Conservation (phyloP, 1,140 invertebrate genomes). For the Plodia interpunctella region DNA sequence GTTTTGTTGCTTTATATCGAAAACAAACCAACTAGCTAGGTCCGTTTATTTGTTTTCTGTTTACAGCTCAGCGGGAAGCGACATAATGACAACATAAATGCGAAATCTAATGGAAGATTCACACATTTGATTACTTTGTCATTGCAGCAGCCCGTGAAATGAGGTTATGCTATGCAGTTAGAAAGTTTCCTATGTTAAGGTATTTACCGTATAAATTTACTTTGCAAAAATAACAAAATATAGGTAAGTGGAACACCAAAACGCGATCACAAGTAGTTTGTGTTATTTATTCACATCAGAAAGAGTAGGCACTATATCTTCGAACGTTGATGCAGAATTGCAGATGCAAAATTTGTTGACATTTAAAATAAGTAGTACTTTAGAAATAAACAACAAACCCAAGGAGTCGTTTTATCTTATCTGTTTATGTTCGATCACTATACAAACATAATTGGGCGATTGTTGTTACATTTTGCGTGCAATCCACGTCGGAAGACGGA, state of each 20-base stretch:
- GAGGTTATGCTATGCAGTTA: slow-evolving; percentile 1
- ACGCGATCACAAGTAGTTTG: slow-evolving; percentile 18
- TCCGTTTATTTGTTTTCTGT: slow-evolving; percentile 14
- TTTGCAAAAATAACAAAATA: slow-evolving; percentile 8
- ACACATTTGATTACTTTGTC: not conserved
- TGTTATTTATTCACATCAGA: slow-evolving; percentile 22
- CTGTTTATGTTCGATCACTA: slow-evolving; percentile 41
- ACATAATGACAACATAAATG: not conserved
- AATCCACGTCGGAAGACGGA: slow-evolving; percentile 50
- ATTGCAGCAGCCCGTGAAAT: not conserved
- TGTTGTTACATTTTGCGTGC: slow-evolving; percentile 48
- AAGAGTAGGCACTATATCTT: slow-evolving; percentile 18
- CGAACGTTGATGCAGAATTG: not conserved
- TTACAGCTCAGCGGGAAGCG: slow-evolving; percentile 13
- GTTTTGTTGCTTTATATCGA: slow-evolving; percentile 17
- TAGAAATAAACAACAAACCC: slow-evolving; percentile 8
- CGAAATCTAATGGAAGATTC: not conserved
- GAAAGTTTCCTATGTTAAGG: not conserved
- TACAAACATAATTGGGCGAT: slow-evolving; percentile 59
- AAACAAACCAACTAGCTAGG: slow-evolving; percentile 8
- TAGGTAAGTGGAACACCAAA: not conserved
- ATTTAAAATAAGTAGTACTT: slow-evolving; percentile 19
- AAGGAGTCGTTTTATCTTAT: slow-evolving; percentile 46
- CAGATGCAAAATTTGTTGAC: not conserved
- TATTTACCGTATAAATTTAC: not conserved